A percentile compares a stretch with the other conserved stretches of the same genome.
phyloP scores from a whole-genome alignment of 2,888 invertebrate genomes.

The Netelia virgata region DNA sequence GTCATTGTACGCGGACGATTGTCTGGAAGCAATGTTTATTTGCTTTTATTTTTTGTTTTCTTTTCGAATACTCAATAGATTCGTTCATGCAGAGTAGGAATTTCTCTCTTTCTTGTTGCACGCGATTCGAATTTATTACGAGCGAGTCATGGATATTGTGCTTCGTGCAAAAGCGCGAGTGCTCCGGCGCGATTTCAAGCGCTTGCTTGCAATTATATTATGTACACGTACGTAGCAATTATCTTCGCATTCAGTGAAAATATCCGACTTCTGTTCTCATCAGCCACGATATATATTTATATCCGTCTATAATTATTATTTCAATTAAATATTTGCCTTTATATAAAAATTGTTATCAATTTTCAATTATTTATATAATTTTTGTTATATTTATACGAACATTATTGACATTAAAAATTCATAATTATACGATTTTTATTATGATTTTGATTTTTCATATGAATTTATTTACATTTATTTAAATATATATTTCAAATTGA shows the following conservation, averaged over 20 bases:
- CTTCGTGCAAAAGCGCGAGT: constrained; percentile 18
- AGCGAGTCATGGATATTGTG: constrained; percentile 17
- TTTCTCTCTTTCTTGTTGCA: constrained; percentile 20
- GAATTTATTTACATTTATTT: no score
- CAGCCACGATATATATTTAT: neutral
- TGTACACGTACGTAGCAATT: constrained; percentile 44
- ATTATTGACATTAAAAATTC: no score
- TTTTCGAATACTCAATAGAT: constrained; percentile 27
- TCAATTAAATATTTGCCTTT: no score
- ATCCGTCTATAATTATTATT: neutral
- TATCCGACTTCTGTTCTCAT: constrained; percentile 33
- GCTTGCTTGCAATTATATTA: constrained; percentile 47
- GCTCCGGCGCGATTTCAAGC: constrained; percentile 4
- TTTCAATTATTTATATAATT: no score
- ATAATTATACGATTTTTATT: no score
- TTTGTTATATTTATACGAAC: no score
- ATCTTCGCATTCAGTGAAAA: constrained; percentile 48
- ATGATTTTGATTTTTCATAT: no score
- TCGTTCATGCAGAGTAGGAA: constrained; percentile 26
- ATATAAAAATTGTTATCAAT: no score
- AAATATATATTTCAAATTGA: no score
- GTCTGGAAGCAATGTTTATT: neutral
- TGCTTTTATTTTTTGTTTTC: constrained; percentile 6
- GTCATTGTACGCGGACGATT: constrained; percentile 1
- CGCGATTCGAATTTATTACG: constrained; percentile 45